phyloP scores from a whole-genome alignment of 2,888 invertebrate genomes.

The Eristalinus sepulchralis region DNA sequence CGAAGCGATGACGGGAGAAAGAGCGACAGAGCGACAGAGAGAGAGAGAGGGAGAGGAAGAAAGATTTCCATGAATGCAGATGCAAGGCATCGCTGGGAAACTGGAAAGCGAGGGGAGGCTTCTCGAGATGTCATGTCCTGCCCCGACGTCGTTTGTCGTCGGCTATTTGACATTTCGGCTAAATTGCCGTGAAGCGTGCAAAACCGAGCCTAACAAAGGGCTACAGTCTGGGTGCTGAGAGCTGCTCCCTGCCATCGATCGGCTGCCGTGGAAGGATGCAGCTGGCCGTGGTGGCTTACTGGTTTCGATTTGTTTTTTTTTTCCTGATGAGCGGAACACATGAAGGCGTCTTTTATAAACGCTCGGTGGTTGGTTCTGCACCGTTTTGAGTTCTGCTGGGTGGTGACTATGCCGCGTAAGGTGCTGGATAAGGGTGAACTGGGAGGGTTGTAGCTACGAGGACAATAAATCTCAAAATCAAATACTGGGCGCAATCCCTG shows the following conservation, averaged over 20 bases:
- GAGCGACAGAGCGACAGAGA: background rate
- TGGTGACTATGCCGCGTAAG: background rate
- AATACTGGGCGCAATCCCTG: background rate
- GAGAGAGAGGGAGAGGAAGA: background rate
- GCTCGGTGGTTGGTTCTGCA: slow-evolving; percentile 41
- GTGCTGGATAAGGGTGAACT: background rate
- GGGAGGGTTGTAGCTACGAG: background rate
- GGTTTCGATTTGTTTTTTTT: slow-evolving; percentile 28
- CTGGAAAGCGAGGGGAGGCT: slow-evolving; percentile 41
- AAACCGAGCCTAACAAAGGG: slow-evolving; percentile 73
- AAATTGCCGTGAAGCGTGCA: slow-evolving; percentile 82
- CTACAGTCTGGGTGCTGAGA: background rate
- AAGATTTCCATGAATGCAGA: slow-evolving; percentile 47
- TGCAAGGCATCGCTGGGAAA: slow-evolving; percentile 42
- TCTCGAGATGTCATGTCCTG: slow-evolving; percentile 48
- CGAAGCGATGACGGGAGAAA: background rate
- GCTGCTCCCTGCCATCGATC: background rate
- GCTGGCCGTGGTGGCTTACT: slow-evolving; percentile 58
- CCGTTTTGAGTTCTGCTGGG: background rate
- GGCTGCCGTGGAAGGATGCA: slow-evolving; percentile 39
- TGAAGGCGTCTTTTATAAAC: slow-evolving; percentile 26
- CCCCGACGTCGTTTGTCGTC: slow-evolving; percentile 68
- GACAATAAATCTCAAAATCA: background rate
- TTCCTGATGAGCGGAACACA: background rate
- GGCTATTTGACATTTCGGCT: slow-evolving; percentile 70